Base-by-base conservation (phyloP, 2,797 vertebrate genomes). In the Parauchenoglanis punctatus region DNA sequence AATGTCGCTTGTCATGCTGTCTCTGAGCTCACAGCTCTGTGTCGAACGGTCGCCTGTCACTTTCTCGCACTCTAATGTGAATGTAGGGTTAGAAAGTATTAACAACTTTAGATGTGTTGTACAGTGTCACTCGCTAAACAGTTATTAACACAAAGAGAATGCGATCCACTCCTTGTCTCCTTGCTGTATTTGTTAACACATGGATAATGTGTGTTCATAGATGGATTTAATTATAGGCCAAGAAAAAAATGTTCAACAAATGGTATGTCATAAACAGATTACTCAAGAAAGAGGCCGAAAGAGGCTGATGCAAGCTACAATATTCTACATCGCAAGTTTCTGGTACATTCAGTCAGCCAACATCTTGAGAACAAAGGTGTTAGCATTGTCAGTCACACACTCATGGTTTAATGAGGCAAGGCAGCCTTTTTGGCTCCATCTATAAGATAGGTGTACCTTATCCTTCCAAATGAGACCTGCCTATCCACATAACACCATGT, bases 351-450 rank as follows among this genome's bases (percentile, higher is more conserved):
- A 28, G 72, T 46, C 58, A 44, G 58, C 70, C 61, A 70, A 85
- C 70, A 67, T 61, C 44, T 31, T 49, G 56, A 85, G 59, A 83
- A 68, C 63, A 83, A 54, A 70, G 81, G 46, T 56, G 49, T 49
- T 56, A 83, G 49, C 81, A 54, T 54, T 83, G 63, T 83, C 81
- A 70, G 81, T 83, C 65, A 70, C 81, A 70, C 81, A 35, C 65
- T 40, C 18, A 12, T 70, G 46, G 18, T 70, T 56, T 54, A 83
- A 70, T 35, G 44, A 85, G 18, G 61, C 84, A 35, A 23, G 58
- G n/a, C 54, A 35, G 31, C 25, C 10, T 31, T 59, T 68, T 77
- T n/a, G 73, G 59, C 20, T 25, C 31, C 46, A 44, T 40, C 63
- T 86, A 58, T 56, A 54, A 56, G 75, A 56, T 68, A 46, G 3